A percentile compares a stretch with the other conserved stretches of the same genome.
Conservation (phyloP, 2,797 vertebrate genomes). For the Cirrhinus mrigala region DNA sequence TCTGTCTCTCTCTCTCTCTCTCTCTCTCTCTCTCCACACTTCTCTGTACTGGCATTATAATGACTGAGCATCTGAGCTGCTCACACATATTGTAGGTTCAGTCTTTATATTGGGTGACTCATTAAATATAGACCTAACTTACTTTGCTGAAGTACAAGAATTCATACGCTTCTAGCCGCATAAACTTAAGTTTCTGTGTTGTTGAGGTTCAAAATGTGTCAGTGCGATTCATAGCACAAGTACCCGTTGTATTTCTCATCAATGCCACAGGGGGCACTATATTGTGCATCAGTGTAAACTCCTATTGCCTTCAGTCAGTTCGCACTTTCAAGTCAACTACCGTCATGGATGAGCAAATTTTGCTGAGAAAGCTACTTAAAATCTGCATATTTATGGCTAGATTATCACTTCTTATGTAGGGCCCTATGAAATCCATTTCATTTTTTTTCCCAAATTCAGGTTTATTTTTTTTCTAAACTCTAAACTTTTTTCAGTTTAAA, state of each 20-base stretch:
- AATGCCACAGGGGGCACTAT: background rate
- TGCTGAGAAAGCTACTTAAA: background rate
- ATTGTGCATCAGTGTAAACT: background rate
- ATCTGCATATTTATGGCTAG: background rate
- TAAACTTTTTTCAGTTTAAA: too few species aligned
- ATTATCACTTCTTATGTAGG: background rate
- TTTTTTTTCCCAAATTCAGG: too few species aligned
- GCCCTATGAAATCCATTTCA: too few species aligned
- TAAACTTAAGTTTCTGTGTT: background rate
- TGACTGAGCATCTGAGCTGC: conserved; percentile 11
- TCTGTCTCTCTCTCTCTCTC: too few species aligned
- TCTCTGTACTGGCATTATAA: background rate
- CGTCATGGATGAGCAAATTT: background rate
- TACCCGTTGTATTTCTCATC: background rate
- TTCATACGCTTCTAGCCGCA: background rate
- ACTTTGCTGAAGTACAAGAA: background rate
- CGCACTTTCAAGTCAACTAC: background rate
- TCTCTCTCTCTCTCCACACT: background rate
- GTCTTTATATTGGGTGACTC: background rate
- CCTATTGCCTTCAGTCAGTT: background rate
- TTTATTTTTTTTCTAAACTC: too few species aligned
- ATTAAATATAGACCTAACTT: background rate
- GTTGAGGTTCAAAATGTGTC: background rate
- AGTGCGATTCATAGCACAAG: background rate
- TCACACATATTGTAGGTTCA: background rate